Conservation (phyloP, 2,113 vertebrate species). For the Andinoacara biseriatus region DNA sequence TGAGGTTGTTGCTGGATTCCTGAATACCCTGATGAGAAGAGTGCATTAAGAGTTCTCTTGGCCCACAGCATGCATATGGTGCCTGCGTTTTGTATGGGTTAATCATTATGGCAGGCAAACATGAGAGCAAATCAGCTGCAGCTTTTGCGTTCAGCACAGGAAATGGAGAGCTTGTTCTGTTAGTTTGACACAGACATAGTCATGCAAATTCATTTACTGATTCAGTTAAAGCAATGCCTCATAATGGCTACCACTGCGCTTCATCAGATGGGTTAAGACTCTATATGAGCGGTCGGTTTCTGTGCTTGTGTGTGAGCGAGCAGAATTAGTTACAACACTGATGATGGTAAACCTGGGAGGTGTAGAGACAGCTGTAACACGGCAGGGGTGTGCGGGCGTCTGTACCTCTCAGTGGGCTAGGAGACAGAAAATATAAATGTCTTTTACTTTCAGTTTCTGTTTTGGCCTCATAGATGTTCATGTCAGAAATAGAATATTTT, state of each 20-base stretch:
- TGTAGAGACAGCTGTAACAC: conserved; percentile 57
- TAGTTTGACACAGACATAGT: neutral
- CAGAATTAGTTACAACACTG: conserved; percentile 8
- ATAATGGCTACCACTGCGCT: neutral
- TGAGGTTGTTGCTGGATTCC: conserved; percentile 23
- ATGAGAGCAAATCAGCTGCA: conserved; percentile 14
- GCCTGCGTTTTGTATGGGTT: conserved; percentile 28
- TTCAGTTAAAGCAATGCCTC: neutral
- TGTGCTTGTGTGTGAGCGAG: neutral
- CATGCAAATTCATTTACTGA: neutral
- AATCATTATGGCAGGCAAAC: conserved; percentile 64
- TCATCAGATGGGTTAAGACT: neutral
- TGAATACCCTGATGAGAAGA: neutral
- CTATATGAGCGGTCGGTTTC: neutral
- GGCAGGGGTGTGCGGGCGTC: conserved; percentile 14
- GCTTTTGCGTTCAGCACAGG: neutral
- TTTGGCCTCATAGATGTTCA: neutral
- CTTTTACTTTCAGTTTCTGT: conserved; percentile 19
- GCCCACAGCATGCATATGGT: neutral
- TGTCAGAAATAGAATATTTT: too few species aligned
- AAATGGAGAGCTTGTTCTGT: neutral
- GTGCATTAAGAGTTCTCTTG: conserved; percentile 31
- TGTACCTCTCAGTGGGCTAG: neutral
- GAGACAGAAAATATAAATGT: conserved; percentile 20
- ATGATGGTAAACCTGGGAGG: neutral